A percentile compares a stretch with the other conserved stretches of the same genome.
Conservation (phyloP, 2,888 invertebrate genomes). For the Limnephilus auricula region DNA sequence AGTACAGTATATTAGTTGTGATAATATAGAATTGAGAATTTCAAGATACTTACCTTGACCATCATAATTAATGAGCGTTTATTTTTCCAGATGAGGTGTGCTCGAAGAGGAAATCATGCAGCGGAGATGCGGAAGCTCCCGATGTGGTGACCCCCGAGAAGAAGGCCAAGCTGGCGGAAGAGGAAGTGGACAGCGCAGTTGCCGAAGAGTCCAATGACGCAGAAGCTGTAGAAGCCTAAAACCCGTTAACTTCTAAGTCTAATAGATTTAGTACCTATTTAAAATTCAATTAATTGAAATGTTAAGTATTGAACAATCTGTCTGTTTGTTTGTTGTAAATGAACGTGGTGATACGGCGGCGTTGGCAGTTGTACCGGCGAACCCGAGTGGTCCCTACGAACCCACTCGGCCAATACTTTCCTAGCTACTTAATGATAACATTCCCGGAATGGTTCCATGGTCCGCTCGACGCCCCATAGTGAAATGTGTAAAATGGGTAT, state of each 20-base stretch:
- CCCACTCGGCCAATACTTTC: conserved; percentile 36
- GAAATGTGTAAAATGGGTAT: conserved; percentile 62
- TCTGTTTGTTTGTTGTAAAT: conserved; percentile 56
- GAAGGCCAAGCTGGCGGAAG: conserved; percentile 84
- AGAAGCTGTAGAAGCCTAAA: conserved; percentile 80
- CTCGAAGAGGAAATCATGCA: conserved; percentile 84
- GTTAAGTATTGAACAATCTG: conserved; percentile 66
- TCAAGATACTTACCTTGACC: neutral
- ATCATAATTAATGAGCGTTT: conserved; percentile 16
- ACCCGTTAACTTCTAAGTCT: conserved; percentile 49
- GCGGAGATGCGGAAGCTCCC: conserved; percentile 78
- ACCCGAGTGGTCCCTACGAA: conserved; percentile 3
- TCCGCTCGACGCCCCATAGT: conserved; percentile 61
- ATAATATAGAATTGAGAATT: no score
- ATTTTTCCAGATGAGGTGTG: conserved; percentile 72
- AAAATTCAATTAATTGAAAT: conserved; percentile 63
- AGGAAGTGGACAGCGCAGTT: conserved; percentile 70
- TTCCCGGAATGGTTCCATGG: conserved; percentile 62
- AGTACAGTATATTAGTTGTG: no score
- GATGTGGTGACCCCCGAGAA: conserved; percentile 79
- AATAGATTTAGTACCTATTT: conserved; percentile 61
- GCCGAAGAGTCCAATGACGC: conserved; percentile 78
- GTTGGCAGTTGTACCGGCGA: conserved; percentile 55
- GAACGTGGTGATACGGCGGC: conserved; percentile 60
- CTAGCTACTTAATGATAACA: conserved; percentile 52